Base-by-base conservation (phyloP, 2,797 vertebrate genomes). In the Lacerta agilis region DNA sequence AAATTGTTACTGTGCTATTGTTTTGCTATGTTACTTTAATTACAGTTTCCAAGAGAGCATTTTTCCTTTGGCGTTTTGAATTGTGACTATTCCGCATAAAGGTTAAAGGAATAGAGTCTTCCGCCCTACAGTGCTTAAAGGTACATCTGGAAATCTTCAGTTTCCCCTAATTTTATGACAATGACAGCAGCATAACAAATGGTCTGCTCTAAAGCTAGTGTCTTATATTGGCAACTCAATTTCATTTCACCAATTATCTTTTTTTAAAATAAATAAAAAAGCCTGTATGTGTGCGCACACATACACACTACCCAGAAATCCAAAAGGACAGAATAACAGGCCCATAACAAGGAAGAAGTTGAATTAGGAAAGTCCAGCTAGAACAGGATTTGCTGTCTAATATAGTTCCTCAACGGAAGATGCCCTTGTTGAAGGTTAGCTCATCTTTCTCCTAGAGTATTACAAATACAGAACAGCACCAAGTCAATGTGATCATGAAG, bases 131-230 rank as follows among this genome's bases (percentile, higher is more conserved):
- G 77, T 87, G 64, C 45, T 20, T 94, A 82, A 82, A 91, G 78
- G 89, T 84, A 79, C 80, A 90, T 85, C 91, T 94, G 92, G 79
- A 93, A 81, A 90, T 61, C 84, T 89, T 93, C 88, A 92, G 0
- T 83, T 93, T 41, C 1, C 33, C 77, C 76, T 92, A 89, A 94
- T 87, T 58, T 81, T 58, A 82, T 87, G 88, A 45, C 23, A 92
- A 83, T n/a, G 79, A 49, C 64, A 79, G 85, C 6, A 88, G 71
- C 45, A 85, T 43, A 77, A 78, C 78, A 90, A 92, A 86, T 49
- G 23, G 81, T 11, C 72, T 89, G 17, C 17, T 55, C 89, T 69
- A 55, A 91, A 93, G 87, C 33, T 58, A 86, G n/a, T 25, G 25
- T 33, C 55, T 75, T 55, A 66, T 67, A 18, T 29, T 58, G 20